phyloP scores from a whole-genome alignment of 1,140 invertebrate genomes.

The Trichonephila clavipes region DNA sequence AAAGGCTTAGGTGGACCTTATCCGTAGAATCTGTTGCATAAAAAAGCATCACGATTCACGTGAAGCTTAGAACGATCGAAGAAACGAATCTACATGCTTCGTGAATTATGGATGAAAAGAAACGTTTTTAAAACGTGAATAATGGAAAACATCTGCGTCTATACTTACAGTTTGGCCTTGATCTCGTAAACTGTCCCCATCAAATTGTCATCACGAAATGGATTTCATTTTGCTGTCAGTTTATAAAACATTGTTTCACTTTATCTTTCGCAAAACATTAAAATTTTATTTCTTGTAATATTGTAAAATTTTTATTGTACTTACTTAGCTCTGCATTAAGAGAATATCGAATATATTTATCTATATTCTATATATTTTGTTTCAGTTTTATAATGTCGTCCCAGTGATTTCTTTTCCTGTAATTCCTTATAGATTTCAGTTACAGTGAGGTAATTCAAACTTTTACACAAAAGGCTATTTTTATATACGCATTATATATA shows the following conservation, averaged over 20 bases:
- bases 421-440: neutral
- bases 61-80: neutral
- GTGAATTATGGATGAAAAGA: neutral
- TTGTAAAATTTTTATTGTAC: neutral
- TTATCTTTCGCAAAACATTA: neutral
- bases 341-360: neutral
- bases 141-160: neutral
- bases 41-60: no score
- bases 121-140: neutral
- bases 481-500: no score
- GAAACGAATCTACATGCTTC: neutral
- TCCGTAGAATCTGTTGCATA: no score
- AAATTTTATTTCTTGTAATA: neutral
- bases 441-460: neutral
- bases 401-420: neutral
- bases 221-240: neutral
- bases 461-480: no score
- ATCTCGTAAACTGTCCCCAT: neutral
- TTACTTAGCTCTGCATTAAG: neutral
- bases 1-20: no score
- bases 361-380: neutral
- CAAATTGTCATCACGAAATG: constrained; percentile 8
- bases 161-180: constrained; percentile 1
- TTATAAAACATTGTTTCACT: neutral
- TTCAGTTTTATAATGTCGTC: neutral